A percentile compares a stretch with the other conserved stretches of the same genome.
Evolutionary conservation across 2,113 vertebrate genomes (phyloP).

Genomic region (Aptenodytes forsteri): DNA sequence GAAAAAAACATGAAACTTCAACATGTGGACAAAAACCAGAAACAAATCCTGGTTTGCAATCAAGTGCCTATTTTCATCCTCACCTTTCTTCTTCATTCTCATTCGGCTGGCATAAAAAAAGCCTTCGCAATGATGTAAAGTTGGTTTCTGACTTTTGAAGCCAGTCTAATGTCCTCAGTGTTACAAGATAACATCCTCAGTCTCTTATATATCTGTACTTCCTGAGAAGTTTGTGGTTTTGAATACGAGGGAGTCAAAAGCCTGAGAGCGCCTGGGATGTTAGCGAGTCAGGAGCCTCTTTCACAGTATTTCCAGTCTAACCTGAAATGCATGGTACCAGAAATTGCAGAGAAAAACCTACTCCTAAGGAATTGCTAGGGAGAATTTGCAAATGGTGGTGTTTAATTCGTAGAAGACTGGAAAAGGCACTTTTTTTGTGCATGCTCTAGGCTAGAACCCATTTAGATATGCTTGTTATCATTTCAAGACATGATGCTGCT

Average conservation of each 20-base stretch:
- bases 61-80: not conserved
- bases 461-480: not conserved
- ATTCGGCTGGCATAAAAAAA: not conserved
- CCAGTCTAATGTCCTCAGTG: not conserved
- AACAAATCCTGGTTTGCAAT: not conserved
- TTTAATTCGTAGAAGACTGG: not conserved
- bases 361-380: not conserved
- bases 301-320: slow-evolving; percentile 37
- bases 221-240: not conserved
- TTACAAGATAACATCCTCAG: not conserved
- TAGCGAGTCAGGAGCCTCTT: not conserved
- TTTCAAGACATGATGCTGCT: not conserved
- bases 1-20: not conserved
- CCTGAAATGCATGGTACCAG: slow-evolving; percentile 1
- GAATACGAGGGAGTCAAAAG: not conserved
- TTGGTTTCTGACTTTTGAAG: not conserved
- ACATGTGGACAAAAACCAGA: not conserved
- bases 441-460: not conserved
- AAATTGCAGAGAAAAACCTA: not conserved
- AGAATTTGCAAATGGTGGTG: not conserved
- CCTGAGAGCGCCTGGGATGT: not conserved
- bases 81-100: not conserved
- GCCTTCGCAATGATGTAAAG: not conserved
- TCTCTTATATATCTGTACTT: not conserved
- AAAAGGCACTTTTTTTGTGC: not conserved